Evolutionary conservation across 2,113 vertebrate species (phyloP).

Genomic region (Lates calcarifer): DNA sequence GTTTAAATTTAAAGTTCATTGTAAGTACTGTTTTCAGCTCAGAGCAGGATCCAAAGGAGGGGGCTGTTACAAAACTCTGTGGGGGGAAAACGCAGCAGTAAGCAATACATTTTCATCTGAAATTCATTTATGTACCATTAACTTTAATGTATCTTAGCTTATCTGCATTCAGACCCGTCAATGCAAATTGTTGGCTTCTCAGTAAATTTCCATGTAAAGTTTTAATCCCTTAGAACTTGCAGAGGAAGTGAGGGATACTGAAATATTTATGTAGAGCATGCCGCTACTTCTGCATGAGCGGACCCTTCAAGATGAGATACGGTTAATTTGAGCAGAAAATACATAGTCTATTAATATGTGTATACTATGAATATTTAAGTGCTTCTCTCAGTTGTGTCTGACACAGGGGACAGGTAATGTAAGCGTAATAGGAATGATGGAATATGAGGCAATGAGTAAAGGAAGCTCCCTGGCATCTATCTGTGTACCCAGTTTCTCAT

Average conservation of each 20-base stretch:
- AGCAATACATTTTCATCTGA: conserved; percentile 21
- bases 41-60: background rate
- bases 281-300: conserved; percentile 57
- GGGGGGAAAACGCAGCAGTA: background rate
- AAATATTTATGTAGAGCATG: conserved; percentile 74
- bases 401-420: conserved; percentile 60
- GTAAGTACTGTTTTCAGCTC: background rate
- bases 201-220: conserved; percentile 47
- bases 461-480: background rate
- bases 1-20: conserved; percentile 9
- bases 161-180: conserved; percentile 46
- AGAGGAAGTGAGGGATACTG: conserved; percentile 41
- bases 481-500: conserved; percentile 6
- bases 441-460: background rate
- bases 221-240: conserved; percentile 29
- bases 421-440: conserved; percentile 31
- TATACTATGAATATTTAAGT: conserved; percentile 72
- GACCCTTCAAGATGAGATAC: conserved; percentile 56
- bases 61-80: background rate
- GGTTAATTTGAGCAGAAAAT: conserved; percentile 75
- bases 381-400: conserved; percentile 45
- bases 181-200: conserved; percentile 49
- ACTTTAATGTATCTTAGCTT: conserved; percentile 37
- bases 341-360: conserved; percentile 75
- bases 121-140: conserved; percentile 24